These are phyloP conservation scores for Protosalanx chinensis DNA, from an alignment of 2,797 vertebrate species.

Conservation along the genomic window DNA sequence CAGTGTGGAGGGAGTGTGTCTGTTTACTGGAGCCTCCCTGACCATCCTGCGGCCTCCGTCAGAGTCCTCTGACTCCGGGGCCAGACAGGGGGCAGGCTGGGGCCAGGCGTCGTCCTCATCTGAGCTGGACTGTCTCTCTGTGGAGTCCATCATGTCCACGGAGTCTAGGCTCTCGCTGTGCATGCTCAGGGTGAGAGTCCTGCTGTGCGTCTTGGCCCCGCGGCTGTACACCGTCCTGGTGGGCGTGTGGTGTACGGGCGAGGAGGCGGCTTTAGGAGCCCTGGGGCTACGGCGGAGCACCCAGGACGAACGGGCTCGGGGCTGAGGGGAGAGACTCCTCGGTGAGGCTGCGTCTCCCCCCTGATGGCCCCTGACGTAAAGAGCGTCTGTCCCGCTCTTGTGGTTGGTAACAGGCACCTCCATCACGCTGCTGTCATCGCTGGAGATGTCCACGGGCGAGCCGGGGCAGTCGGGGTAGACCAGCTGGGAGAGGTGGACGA, in stretches of 20 bases:
- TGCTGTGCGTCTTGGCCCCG: conserved; percentile 50
- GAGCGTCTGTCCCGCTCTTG: conserved; percentile 19
- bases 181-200: conserved; percentile 48
- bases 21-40: conserved; percentile 16
- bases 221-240: conserved; percentile 17
- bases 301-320: not conserved
- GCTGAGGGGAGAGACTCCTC: not conserved
- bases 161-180: conserved; percentile 60
- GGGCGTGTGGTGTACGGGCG: not conserved
- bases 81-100: not conserved
- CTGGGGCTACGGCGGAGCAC: conserved; percentile 44
- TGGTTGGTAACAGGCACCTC: conserved; percentile 56
- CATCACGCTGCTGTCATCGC: conserved; percentile 70
- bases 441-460: conserved; percentile 50
- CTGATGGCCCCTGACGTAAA: not conserved
- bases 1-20: not conserved
- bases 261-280: conserved; percentile 24
- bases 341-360: not conserved
- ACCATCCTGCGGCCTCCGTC: not conserved
- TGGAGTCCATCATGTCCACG: conserved; percentile 48
- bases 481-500: conserved; percentile 63
- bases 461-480: conserved; percentile 33
- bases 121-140: conserved; percentile 35
- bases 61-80: conserved; percentile 33
- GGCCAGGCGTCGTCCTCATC: conserved; percentile 28